Percentiles rank a stretch among this genome's conserved stretches.
Evolutionary conservation across 2,113 vertebrate genomes (phyloP).

Genomic region (Accipiter virgatus): DNA sequence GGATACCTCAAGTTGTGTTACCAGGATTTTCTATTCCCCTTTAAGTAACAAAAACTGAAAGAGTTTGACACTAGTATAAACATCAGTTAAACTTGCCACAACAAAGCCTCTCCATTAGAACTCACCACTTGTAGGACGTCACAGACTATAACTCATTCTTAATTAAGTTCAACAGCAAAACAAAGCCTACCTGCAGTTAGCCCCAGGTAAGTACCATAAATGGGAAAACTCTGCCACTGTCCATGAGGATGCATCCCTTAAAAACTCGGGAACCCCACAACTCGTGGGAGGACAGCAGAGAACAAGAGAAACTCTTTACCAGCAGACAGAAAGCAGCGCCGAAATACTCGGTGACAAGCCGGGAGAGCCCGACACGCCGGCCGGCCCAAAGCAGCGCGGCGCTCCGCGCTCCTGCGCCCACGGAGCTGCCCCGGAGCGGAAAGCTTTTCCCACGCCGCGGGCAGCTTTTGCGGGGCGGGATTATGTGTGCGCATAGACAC

Average conservation of each 20-base stretch:
- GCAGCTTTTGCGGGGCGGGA: background rate
- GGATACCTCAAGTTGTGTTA: background rate
- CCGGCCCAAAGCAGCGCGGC: rapidly evolving
- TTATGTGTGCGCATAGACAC: rapidly evolving
- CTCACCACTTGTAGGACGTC: background rate
- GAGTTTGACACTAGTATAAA: background rate
- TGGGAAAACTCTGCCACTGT: rapidly evolving
- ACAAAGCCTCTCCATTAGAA: background rate
- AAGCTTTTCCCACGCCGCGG: rapidly evolving
- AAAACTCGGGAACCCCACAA: rapidly evolving
- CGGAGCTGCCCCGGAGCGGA: too few species aligned
- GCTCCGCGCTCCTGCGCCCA: rapidly evolving
- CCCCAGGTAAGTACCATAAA: rapidly evolving
- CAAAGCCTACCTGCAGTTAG: background rate
- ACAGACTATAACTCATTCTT: rapidly evolving
- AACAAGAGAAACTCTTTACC: background rate
- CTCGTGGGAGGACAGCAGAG: rapidly evolving
- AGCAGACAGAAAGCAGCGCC: background rate
- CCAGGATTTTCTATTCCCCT: background rate
- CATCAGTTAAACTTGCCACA: background rate
- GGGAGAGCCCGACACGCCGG: rapidly evolving
- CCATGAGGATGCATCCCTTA: rapidly evolving
- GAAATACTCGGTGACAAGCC: rapidly evolving
- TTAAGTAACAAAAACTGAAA: background rate
- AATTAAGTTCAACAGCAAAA: background rate